Evolutionary conservation across 2,797 vertebrate genomes (phyloP).

Genomic region (Cyclopterus lumpus): DNA sequence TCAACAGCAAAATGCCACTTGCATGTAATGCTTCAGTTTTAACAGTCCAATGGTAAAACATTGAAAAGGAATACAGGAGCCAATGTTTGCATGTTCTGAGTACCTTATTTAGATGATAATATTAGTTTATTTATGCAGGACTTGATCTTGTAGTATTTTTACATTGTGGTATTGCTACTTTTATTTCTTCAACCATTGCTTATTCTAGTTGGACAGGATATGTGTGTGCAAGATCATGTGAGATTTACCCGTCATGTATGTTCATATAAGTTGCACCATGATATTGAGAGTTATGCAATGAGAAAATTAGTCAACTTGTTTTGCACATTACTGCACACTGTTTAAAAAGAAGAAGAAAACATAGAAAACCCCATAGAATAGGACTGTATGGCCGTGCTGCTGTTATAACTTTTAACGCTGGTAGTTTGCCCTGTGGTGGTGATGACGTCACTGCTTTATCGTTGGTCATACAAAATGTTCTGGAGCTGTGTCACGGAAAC

Average conservation of each 20-base stretch:
- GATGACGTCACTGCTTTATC: not conserved
- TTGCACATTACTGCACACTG: not conserved
- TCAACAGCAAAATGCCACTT: not conserved
- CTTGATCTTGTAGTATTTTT: not conserved
- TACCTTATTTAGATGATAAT: not conserved
- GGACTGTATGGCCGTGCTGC: not conserved
- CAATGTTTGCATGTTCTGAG: not conserved
- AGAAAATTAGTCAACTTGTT: too few species aligned
- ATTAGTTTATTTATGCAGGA: not conserved
- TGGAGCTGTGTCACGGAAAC: slow-evolving; percentile 48
- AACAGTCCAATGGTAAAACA: not conserved
- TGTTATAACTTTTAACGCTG: not conserved
- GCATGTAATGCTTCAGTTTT: not conserved
- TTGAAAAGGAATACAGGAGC: not conserved
- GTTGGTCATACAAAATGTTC: not conserved
- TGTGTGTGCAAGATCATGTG: not conserved
- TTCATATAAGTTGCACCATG: too few species aligned
- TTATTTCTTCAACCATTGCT: not conserved
- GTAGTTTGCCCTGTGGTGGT: not conserved
- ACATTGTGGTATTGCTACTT: not conserved
- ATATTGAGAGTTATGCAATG: not conserved
- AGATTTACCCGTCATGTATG: not conserved
- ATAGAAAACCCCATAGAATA: not conserved
- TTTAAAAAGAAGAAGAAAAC: not conserved
- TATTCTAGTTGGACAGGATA: not conserved